A percentile compares a stretch with the other conserved stretches of the same genome.
Evolutionary conservation across 2,888 invertebrate genomes (phyloP).

Genomic region (Morpho helenor): DNA sequence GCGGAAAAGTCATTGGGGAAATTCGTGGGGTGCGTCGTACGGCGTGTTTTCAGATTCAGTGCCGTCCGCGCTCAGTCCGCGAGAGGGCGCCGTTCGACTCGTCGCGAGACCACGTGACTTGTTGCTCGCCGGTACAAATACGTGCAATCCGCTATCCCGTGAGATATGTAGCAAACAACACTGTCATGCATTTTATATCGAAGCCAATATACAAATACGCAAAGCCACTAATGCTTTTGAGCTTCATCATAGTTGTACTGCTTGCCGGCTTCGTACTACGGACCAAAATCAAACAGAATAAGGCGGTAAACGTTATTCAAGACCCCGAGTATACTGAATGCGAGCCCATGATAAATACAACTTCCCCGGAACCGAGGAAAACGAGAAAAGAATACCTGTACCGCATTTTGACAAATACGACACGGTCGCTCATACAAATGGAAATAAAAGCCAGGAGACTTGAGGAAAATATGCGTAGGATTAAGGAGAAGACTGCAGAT

Average conservation of each 20-base stretch:
- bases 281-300: conserved; percentile 46
- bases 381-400: conserved; percentile 75
- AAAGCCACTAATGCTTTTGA: conserved; percentile 58
- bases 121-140: conserved; percentile 44
- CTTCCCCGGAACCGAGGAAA: conserved; percentile 52
- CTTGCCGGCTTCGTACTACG: conserved; percentile 58
- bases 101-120: conserved; percentile 65
- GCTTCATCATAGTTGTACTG: conserved; percentile 54
- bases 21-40: conserved; percentile 74
- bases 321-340: conserved; percentile 48
- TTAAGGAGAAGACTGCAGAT: conserved; percentile 77
- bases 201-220: conserved; percentile 62
- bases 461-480: conserved; percentile 78
- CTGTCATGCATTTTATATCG: conserved; percentile 69
- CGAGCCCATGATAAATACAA: conserved; percentile 62
- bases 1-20: conserved; percentile 73
- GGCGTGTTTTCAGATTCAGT: conserved; percentile 70
- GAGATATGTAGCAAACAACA: conserved; percentile 19
- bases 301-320: conserved; percentile 38
- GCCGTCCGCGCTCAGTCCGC: conserved; percentile 65
- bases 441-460: conserved; percentile 78
- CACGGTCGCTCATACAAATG: conserved; percentile 78
- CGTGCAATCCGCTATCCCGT: conserved; percentile 7
- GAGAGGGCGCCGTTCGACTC: conserved; percentile 63
- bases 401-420: conserved; percentile 76